Evolutionary conservation across 35 echinoderm and acorn worm genomes (phyloP).

Genomic region (Amphiura filiformis): DNA sequence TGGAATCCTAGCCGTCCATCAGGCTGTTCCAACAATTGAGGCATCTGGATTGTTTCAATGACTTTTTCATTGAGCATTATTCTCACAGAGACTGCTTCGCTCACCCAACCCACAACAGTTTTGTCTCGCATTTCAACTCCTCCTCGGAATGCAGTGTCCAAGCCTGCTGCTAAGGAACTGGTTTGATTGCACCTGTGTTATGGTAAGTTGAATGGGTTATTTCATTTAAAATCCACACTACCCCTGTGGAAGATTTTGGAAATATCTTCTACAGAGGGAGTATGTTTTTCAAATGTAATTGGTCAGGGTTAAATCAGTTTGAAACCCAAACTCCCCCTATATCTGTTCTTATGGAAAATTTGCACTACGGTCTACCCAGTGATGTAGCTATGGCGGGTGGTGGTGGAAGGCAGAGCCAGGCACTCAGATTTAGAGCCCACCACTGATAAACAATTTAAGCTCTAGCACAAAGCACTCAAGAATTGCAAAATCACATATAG

Average conservation of each 20-base stretch:
- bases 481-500: too few relatives aligned
- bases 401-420: too few relatives aligned
- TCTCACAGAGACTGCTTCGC: conserved; percentile 15
- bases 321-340: too few relatives aligned
- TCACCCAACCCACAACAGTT: conserved; percentile 56
- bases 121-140: conserved; percentile 30
- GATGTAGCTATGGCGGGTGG: not conserved
- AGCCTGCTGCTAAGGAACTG: conserved; percentile 60
- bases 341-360: not conserved
- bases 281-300: too few relatives aligned
- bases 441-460: too few relatives aligned
- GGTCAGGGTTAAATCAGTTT: too few relatives aligned
- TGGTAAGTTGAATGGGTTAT: not conserved
- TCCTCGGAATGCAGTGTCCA: conserved; percentile 17
- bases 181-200: conserved; percentile 32
- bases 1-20: conserved; percentile 78
- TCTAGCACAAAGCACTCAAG: too few relatives aligned
- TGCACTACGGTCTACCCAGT: not conserved
- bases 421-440: too few relatives aligned
- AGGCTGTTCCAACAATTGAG: conserved; percentile 58
- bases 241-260: too few relatives aligned
- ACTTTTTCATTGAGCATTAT: conserved; percentile 44
- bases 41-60: conserved; percentile 26
- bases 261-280: too few relatives aligned
- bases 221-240: too few relatives aligned